Base-by-base conservation (phyloP, 2,113 vertebrate genomes). In the Heterocephalus glaber region DNA sequence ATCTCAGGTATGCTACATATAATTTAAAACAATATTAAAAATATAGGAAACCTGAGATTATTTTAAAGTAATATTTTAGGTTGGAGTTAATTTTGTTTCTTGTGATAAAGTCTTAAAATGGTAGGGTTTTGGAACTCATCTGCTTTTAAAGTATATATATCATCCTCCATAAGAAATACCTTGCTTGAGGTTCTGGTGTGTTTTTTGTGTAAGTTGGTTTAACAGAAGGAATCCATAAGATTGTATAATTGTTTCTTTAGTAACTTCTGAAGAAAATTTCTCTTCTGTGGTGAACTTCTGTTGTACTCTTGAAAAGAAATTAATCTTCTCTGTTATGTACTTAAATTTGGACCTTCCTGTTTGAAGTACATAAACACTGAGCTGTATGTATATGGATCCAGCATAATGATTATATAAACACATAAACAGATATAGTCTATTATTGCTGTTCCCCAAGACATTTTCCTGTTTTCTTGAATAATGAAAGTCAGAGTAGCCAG, bases 381-480 rank as follows among this genome's bases (percentile, higher is more conserved):
- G 11, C 95, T 96, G 92, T 92, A 70, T 93, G 38, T 86, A 8
- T n/a, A 16, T 76, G n/a, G 24, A 90, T 68, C 54, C 17, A 70
- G 52, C 38, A 52, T 19, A 90, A 52, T 74, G 52, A 93, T 93
- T 89, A 86, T 86, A 83, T 68, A 94, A 92, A 80, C 76, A 70
- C 33, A 81, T 38, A 56, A 92, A 84, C 47, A 96, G 41, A 86
- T 91, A 76, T 13, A 90, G 63, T 28, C 47, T 35, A 81, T 95
- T 81, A 88, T 85, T 92, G 70, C 30, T 90, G 20, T 90, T 93
- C 49, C 60, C 47, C 47, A 70, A 70, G 85, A 95, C 33, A 52
- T 93, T 93, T 94, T 90, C 61, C 70, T 49, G 35, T 76, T 95
- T 86, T 88, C 74, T 94, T 96, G 77, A 97, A 90, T 95, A 96